Evolutionary conservation across 2,797 vertebrate species (phyloP), one percentile per base, ranked within the genome.

Genomic region (Hirundo rustica): DNA sequence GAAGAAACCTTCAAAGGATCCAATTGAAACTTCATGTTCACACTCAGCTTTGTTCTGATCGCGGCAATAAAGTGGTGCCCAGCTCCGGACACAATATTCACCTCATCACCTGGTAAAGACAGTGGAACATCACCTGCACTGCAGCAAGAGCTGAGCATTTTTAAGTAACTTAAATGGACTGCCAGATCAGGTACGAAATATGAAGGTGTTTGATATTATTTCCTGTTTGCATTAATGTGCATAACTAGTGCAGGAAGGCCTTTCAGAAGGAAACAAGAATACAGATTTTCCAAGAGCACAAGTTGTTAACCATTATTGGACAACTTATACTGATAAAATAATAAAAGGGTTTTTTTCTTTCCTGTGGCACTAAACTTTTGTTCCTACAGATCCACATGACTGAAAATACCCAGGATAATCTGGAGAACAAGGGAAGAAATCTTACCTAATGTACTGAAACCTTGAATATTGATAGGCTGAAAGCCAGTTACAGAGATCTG

Each of bases 1-100:
- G 86, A 86, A 79, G 67, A 34, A 76, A 60, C 5, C 57, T 67
- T 88, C 75, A 72, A 89, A 95, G 79, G 68, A 70, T 26, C 16
- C 79, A 72, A 30, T 47, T 74, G 8, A 3, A 62, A 58, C 51
- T 88, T 61, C 11, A 32, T 7, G 9, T 26, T 91, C 62, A 47
- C 2, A 0, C 1, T 76, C 71, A 82, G 73, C 81, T 89, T 75
- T 62, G 48, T 10, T 71, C 53, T 75, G 38, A 53, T 7, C 13
- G 13, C 32, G 64, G 38, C 48, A 78, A 77, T 44, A n/a, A 74
- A 71, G 36, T 15, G 19, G 44, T 16, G 76, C 7, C 48, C 36
- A 26, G 48, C 18, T 82, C 29, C 3, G 27, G 78, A 72, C 7
- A 51, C 22, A n/a, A 3, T 5, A 64, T 23, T 55, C 34, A 42